phyloP scores from a whole-genome alignment of 2,888 invertebrate genomes.

The Scaptomyza parva region DNA sequence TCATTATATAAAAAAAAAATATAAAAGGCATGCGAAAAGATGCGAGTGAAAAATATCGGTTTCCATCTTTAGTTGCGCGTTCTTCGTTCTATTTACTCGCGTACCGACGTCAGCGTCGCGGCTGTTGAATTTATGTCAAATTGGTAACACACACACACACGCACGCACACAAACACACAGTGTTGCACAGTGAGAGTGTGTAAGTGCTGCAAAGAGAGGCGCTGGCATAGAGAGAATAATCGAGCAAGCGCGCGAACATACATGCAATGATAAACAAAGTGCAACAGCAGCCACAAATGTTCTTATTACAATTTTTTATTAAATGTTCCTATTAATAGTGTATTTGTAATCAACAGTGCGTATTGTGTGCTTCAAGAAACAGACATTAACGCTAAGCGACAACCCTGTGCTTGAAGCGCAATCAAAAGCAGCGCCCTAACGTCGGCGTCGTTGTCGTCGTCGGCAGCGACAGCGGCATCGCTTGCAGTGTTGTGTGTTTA shows the following conservation, averaged over 20 bases:
- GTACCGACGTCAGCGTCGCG: conserved; percentile 79
- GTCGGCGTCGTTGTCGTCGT: conserved; percentile 20
- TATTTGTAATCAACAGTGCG: conserved; percentile 4
- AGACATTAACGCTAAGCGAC: conserved; percentile 25
- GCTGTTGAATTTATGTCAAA: conserved; percentile 84
- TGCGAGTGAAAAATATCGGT: conserved; percentile 59
- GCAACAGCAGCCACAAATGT: conserved; percentile 59
- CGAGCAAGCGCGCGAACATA: conserved; percentile 52
- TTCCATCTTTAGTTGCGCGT: conserved; percentile 67
- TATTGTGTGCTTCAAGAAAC: conserved; percentile 18
- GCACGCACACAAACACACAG: conserved; percentile 55
- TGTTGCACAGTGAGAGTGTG: conserved; percentile 62
- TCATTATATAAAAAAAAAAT: conserved; percentile 64
- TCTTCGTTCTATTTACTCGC: conserved; percentile 78
- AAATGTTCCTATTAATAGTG: conserved; percentile 19
- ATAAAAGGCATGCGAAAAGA: conserved; percentile 31
- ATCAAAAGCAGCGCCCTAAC: conserved; percentile 43
- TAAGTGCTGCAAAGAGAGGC: conserved; percentile 24
- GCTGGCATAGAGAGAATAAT: conserved; percentile 30
- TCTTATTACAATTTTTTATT: conserved; percentile 29
- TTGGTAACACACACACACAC: conserved; percentile 74
- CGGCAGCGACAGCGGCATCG: conserved; percentile 28
- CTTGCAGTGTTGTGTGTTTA: conserved; percentile 62
- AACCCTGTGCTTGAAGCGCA: conserved; percentile 48
- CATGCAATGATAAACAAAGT: conserved; percentile 75